Base-by-base conservation (phyloP, 2,113 vertebrate genomes). In the Laticauda colubrina region DNA sequence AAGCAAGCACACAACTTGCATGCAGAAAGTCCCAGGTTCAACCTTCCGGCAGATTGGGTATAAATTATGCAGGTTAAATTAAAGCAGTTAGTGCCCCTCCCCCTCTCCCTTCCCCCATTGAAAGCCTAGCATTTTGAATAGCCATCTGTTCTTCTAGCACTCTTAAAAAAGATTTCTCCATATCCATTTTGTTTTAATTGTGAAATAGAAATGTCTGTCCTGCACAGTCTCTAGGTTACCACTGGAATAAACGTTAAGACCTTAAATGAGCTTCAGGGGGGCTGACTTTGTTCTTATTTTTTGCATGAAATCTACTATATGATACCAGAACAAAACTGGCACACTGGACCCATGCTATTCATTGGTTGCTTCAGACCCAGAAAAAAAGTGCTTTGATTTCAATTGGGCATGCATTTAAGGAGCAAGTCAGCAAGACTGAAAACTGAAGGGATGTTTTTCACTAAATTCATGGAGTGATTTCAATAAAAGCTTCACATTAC, bases 361-460 rank as follows among this genome's bases (percentile, higher is more conserved):
- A 0, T 93, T 89, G 24, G 53, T 91, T 1, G 88, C 1, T 75
- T 89, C 85, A 55, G 5, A 88, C 61, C 91, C 88, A 43, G 51
- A 53, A 89, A 92, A 93, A 51, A 55, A 86, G n/a, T 91, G 14
- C 43, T 21, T 20, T 87, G 59, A 23, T 93, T 93, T 95, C 57
- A 88, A 11, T 4, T 29, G 48, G 92, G 48, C 59, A 85, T 54
- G 2, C 64, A 4, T 43, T 23, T 75, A 26, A 91, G n/a, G 51
- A 29, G 20, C 45, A 29, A 85, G 56, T 39, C 90, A 56, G 29
- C 0, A 8, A 92, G 51, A 54, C 61, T 75, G 48, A 3, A 85
- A 89, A n/a, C 14, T 69, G 59, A 51, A 57, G 69, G 59, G 45
- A 59, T 0, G 0, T 89, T 94, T 95, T 91, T 57, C 59, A 88